Percentiles rank a stretch among this genome's conserved stretches.
These are phyloP conservation scores for Panurus biarmicus DNA, from an alignment of 2,113 vertebrate genomes.

Conservation along the genomic window DNA sequence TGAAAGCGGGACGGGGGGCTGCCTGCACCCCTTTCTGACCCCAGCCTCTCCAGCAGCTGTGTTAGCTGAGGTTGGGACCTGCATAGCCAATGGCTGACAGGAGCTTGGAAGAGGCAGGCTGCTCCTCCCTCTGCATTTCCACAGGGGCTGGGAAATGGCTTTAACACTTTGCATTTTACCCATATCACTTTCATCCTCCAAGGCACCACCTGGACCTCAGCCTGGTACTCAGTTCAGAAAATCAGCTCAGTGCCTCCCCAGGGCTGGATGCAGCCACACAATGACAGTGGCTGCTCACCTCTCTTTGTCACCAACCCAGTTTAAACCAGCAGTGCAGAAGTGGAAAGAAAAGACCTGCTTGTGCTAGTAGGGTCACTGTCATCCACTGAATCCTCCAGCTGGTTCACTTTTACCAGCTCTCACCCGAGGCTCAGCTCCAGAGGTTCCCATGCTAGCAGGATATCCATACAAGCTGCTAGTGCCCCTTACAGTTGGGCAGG, in stretches of 20 bases:
- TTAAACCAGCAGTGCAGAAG: not conserved
- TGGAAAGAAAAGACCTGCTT: not conserved
- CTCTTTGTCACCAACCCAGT: not conserved
- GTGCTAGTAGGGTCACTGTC: not conserved
- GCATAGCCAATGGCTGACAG: not conserved
- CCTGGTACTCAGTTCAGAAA: not conserved
- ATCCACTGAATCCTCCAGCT: not conserved
- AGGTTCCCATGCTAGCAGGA: not conserved
- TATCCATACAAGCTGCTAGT: not conserved
- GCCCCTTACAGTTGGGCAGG: not conserved
- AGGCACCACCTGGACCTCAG: not conserved
- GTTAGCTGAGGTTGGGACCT: not conserved
- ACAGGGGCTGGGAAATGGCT: not conserved
- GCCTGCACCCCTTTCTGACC: not conserved
- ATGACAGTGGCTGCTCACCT: not conserved
- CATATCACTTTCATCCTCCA: not conserved
- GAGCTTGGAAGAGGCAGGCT: not conserved
- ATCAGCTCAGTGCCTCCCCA: not conserved
- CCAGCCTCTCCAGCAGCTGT: not conserved
- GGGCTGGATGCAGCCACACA: not conserved
- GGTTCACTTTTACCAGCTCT: not conserved
- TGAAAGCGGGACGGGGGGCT: not conserved
- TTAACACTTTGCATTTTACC: not conserved
- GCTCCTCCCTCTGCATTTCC: not conserved
- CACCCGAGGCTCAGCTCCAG: not conserved